Percentiles rank a stretch among this genome's conserved stretches.
Evolutionary conservation across 2,113 vertebrate species (phyloP).

Genomic region (Cinclus cinclus): DNA sequence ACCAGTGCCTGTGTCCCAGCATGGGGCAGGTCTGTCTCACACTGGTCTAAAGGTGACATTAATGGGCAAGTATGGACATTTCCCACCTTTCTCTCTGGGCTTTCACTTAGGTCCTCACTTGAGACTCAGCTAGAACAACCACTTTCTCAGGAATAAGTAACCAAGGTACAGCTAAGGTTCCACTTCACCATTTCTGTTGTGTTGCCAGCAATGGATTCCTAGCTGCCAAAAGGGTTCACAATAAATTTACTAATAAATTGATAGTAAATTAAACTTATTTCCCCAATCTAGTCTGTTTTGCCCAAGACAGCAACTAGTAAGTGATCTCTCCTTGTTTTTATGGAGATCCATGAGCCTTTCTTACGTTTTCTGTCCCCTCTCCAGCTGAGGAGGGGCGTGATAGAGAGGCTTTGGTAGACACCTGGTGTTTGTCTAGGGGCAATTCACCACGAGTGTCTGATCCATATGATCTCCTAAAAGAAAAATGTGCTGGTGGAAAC

Average conservation of each 20-base stretch:
- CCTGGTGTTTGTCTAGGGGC: neutral
- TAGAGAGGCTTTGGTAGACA: neutral
- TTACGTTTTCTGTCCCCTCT: neutral
- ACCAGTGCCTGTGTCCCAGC: neutral
- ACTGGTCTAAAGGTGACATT: neutral
- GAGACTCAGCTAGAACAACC: neutral
- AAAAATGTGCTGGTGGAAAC: neutral
- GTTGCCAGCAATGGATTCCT: neutral
- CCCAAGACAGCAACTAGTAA: neutral
- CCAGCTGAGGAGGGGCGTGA: neutral
- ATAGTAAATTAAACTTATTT: neutral
- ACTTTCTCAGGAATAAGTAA: neutral
- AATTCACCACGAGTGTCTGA: neutral
- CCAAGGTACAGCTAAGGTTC: neutral
- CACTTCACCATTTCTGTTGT: neutral
- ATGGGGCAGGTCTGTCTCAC: accelerated
- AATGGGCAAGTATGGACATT: neutral
- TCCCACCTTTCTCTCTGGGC: neutral
- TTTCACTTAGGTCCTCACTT: neutral
- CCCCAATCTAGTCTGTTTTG: neutral
- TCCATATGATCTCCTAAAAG: neutral
- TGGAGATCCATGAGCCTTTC: neutral
- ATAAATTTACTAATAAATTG: neutral
- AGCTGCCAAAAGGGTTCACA: neutral
- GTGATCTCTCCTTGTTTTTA: neutral